A percentile compares a stretch with the other conserved stretches of the same genome.
phyloP scores from a whole-genome alignment of 2,797 vertebrate genomes.

The Iguana delicatissima region DNA sequence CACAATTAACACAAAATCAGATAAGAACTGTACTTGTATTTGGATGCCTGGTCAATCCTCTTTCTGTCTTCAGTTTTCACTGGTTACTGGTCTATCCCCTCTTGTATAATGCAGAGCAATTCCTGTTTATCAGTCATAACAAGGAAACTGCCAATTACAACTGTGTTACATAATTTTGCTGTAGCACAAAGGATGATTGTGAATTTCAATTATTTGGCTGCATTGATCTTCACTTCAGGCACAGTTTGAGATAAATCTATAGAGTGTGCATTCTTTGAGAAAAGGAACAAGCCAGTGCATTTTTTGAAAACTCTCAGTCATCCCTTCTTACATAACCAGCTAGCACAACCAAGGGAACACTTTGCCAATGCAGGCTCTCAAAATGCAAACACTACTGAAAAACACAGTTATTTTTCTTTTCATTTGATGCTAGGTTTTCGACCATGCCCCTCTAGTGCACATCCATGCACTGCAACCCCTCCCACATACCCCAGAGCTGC shows the following conservation, averaged over 20 bases:
- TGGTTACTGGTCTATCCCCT: neutral
- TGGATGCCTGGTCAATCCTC: neutral
- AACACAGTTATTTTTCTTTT: neutral
- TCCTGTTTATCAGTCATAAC: neutral
- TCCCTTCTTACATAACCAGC: conserved; percentile 2
- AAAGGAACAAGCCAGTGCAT: neutral
- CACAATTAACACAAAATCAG: neutral
- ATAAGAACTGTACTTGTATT: neutral
- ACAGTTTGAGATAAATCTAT: conserved; percentile 8
- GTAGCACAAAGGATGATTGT: neutral
- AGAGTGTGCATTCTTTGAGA: conserved; percentile 26
- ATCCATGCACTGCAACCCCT: neutral
- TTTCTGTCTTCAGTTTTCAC: neutral
- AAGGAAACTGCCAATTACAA: conserved; percentile 3
- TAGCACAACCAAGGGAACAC: neutral
- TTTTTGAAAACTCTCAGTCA: neutral
- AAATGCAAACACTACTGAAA: neutral
- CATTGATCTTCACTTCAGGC: conserved; percentile 26
- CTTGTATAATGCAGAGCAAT: neutral
- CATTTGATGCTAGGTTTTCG: neutral
- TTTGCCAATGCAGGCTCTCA: neutral
- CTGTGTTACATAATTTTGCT: conserved; percentile 23
- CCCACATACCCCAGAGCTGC: neutral
- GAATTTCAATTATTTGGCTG: conserved; percentile 11
- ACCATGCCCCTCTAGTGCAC: neutral